Percentiles rank a stretch among this genome's conserved stretches.
These are phyloP conservation scores for Scolopax mira DNA, from an alignment of 2,113 vertebrate genomes.

Conservation along the genomic window DNA sequence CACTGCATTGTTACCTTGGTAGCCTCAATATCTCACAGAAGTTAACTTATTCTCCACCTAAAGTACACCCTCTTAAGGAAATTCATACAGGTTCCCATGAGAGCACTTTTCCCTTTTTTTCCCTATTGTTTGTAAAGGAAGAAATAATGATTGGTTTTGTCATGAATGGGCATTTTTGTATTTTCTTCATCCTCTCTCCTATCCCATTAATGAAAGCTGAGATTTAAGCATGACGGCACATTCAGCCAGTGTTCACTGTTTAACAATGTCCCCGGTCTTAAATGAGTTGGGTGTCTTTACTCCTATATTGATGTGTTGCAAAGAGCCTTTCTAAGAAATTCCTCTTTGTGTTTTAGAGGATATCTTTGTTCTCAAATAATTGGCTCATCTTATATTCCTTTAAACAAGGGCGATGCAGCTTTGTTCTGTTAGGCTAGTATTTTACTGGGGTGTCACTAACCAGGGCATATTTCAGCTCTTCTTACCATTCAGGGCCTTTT, in stretches of 20 bases:
- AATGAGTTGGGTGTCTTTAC: background rate
- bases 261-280: background rate
- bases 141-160: conserved; percentile 44
- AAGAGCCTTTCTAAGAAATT: background rate
- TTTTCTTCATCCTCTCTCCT: conserved; percentile 15
- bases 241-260: background rate
- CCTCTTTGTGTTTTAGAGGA: background rate
- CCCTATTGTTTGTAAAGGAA: conserved; percentile 63
- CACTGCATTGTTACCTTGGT: conserved; percentile 56
- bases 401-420: background rate
- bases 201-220: conserved; percentile 25
- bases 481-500: background rate
- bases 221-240: background rate
- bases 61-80: conserved; percentile 70
- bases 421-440: background rate
- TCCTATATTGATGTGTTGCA: background rate
- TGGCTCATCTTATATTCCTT: background rate
- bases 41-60: conserved; percentile 43
- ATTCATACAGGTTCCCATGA: conserved; percentile 22
- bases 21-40: conserved; percentile 49
- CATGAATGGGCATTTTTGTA: conserved; percentile 41
- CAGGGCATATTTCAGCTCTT: background rate
- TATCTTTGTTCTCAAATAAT: background rate
- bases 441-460: background rate
- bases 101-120: conserved; percentile 11